Base-by-base conservation (phyloP, 2,888 invertebrate genomes). In the Cactoblastis cactorum region DNA sequence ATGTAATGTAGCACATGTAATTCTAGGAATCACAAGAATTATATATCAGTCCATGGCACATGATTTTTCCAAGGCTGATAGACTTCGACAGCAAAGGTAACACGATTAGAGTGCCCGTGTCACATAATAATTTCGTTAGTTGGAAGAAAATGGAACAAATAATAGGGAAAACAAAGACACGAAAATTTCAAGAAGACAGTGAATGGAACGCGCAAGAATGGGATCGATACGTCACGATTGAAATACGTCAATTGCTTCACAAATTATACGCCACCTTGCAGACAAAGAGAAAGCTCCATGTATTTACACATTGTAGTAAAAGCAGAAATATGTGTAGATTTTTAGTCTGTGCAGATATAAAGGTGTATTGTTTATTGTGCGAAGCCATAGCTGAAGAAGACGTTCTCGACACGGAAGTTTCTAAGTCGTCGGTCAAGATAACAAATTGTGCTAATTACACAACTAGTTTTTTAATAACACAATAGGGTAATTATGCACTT, bases 1-100 rank as follows among this genome's bases (percentile, higher is more conserved):
- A 24, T 24, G 24, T 5, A 24, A n/a, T n/a, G n/a, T n/a, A n/a
- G 1, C 24, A 17, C 1, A 37, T 11, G 11, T 38, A 9, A 28
- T 59, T 66, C 52, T 63, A 79, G 74, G 59, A 60, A 11, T 58
- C 32, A 14, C 52, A 62, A 33, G 57, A 65, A 46, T 51, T 63
- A 19, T 80, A 69, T 64, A 46, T 77, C 1, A 79, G 58, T 59
- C 83, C 84, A 33, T 86, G 86, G 85, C 62, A 46, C 17, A 56
- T 45, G 11, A 65, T 72, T 28, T 11, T 45, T 28, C 61, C 69
- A 24, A 74, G 72, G 65, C 61, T 85, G 45, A 61, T 87, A 34
- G 53, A 67, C 1, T 80, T 85, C 43, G 53, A 62, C 45, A 19
- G 55, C 9, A 62, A 71, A 15, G 85, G 83, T 11, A 55, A 67